Base-by-base conservation (phyloP, 2,113 vertebrate genomes). In the Gymnarchus niloticus region DNA sequence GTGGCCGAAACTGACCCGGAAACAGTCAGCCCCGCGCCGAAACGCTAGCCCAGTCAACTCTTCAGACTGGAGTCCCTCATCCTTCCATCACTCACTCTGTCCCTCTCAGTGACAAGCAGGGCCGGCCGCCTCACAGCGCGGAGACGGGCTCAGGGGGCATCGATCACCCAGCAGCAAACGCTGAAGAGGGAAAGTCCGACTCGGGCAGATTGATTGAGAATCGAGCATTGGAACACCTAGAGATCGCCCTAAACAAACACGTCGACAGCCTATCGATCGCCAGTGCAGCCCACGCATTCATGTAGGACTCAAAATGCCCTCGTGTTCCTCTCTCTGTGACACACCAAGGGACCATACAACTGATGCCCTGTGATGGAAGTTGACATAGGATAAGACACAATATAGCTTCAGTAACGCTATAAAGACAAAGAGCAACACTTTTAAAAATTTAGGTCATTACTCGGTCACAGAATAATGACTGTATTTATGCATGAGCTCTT, bases 231-330 rank as follows among this genome's bases (percentile, higher is more conserved):
- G 14, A 84, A 69, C 49, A 51, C 19, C 25, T 83, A 83, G 83
- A 57, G 82, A 87, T 87, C 86, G 61, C 83, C 48, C 82, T 78
- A 87, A 87, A 84, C 83, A 84, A 84, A 87, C 86, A 87, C 81
- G 83, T 84, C 84, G 81, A 87, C 52, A 78, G 83, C 25, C 23
- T 28, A 87, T 84, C 83, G 69, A 84, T 77, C 33, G 81, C 7
- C 44, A 51, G 25, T 1, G 23, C 85, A 19, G 23, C 77, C 23
- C 0, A 23, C 85, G n/a, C 56, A 2, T 77, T 25, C 76, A 28
- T 56, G 33, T 33, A n/a, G 41, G 12, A 28, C 56, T 46, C n/a
- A 1, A 28, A 41, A 19, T 23, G 1, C 37, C 83, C 61, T 65
- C 37, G 81, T 12, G 76, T n/a, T n/a, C n/a, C n/a, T n/a, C n/a